A percentile compares a stretch with the other conserved stretches of the same genome.
phyloP scores from a whole-genome alignment of 2,113 vertebrate genomes.

The Cyprinodon brontotheroides region DNA sequence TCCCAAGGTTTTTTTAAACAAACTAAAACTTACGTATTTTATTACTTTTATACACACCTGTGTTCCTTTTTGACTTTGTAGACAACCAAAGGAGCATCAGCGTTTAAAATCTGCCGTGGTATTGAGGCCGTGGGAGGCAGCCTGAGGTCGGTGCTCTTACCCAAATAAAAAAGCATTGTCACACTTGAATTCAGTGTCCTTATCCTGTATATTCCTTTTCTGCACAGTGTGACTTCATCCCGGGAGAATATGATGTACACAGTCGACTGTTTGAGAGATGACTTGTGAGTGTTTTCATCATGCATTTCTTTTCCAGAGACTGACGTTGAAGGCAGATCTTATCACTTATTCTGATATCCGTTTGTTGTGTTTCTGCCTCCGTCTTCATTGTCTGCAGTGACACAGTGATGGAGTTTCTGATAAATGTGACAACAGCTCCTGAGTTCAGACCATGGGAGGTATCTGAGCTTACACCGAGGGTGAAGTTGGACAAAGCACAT shows the following conservation, averaged over 20 bases:
- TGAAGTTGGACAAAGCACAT: conserved; percentile 85
- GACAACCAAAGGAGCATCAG: conserved; percentile 97
- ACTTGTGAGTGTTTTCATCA: conserved; percentile 81
- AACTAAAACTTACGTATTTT: too few species aligned
- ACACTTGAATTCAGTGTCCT: not conserved
- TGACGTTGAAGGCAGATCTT: not conserved
- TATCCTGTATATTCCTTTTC: conserved; percentile 17
- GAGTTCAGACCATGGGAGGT: conserved; percentile 97
- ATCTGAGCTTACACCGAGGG: conserved; percentile 77
- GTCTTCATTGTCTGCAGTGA: conserved; percentile 79
- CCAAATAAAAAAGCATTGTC: not conserved
- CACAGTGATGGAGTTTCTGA: conserved; percentile 96
- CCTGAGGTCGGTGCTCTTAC: conserved; percentile 82
- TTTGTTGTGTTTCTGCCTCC: too few species aligned
- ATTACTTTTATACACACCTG: too few species aligned
- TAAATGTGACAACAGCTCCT: conserved; percentile 94
- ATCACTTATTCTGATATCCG: too few species aligned
- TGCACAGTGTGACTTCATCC: conserved; percentile 86
- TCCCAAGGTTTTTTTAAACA: too few species aligned
- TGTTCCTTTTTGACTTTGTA: conserved; percentile 59
- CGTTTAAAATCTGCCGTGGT: conserved; percentile 92
- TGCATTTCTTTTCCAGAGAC: not conserved
- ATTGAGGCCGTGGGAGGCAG: conserved; percentile 92
- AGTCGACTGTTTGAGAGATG: conserved; percentile 88
- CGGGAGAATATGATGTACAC: conserved; percentile 90